These are phyloP conservation scores for Euglossa dilemma DNA, from an alignment of 1,140 invertebrate genomes.

Conservation along the genomic window DNA sequence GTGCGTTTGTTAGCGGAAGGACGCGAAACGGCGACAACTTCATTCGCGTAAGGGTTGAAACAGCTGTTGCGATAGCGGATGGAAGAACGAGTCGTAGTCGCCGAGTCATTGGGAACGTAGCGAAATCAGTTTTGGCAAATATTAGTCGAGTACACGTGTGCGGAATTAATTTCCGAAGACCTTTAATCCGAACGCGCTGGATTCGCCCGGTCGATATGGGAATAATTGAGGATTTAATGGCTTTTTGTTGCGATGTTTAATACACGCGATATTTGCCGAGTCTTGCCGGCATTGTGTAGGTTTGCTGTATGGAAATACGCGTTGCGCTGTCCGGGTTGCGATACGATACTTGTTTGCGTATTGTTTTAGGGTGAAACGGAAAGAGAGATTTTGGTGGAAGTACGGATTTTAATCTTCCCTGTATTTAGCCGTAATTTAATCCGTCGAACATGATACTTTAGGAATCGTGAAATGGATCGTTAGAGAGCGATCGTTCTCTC, in stretches of 20 bases:
- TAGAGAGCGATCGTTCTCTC: too few relatives aligned
- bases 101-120: neutral
- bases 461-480: too few relatives aligned
- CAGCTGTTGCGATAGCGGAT: too few relatives aligned
- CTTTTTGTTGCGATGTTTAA: neutral
- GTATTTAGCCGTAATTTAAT: too few relatives aligned
- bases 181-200: neutral
- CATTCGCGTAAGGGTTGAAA: conserved; percentile 42
- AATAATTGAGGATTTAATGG: neutral
- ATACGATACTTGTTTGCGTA: too few relatives aligned
- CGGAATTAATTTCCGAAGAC: neutral
- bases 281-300: neutral
- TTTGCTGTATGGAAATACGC: too few relatives aligned
- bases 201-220: neutral
- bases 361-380: too few relatives aligned
- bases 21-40: conserved; percentile 58
- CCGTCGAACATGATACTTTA: too few relatives aligned
- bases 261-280: neutral
- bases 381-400: too few relatives aligned
- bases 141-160: neutral
- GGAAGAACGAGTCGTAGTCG: neutral
- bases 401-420: too few relatives aligned
- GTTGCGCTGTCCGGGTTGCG: too few relatives aligned
- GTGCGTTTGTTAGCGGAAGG: neutral
- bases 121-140: neutral